phyloP scores from a whole-genome alignment of 2,797 vertebrate species.

The Helicolenus hilgendorfi region DNA sequence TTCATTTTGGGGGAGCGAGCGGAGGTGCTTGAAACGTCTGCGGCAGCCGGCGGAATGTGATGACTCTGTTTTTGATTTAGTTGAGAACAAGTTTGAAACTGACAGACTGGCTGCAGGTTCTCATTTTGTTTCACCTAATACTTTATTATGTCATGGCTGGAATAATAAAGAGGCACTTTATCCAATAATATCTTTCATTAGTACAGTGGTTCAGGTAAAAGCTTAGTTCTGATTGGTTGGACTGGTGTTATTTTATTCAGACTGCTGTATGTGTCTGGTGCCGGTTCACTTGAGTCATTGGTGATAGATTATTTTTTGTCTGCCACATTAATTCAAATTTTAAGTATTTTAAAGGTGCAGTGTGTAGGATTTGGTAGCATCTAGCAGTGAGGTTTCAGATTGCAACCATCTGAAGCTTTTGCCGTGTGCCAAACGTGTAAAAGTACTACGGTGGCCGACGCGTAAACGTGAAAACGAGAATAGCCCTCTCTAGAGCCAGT shows the following conservation, averaged over 20 bases:
- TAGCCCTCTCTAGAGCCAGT: too few relatives aligned
- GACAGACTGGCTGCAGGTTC: slow-evolving; percentile 1
- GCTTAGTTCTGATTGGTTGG: not conserved
- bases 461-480: too few relatives aligned
- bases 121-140: not conserved
- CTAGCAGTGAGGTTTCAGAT: too few relatives aligned
- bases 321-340: not conserved
- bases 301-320: not conserved
- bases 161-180: not conserved
- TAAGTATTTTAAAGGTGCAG: not conserved
- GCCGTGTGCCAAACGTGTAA: too few relatives aligned
- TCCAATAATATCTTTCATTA: not conserved
- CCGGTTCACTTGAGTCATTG: not conserved
- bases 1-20: slow-evolving; percentile 53
- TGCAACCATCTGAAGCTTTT: too few relatives aligned
- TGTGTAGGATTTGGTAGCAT: too few relatives aligned
- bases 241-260: not conserved
- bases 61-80: slow-evolving; percentile 43
- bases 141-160: not conserved
- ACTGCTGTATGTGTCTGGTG: not conserved
- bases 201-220: not conserved
- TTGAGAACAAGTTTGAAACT: slow-evolving; percentile 23
- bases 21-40: slow-evolving; percentile 14
- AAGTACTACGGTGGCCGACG: too few relatives aligned
- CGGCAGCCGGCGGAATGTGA: not conserved